Evolutionary conservation across 2,888 invertebrate species (phyloP).

Genomic region (Lithophane semibrunnea): DNA sequence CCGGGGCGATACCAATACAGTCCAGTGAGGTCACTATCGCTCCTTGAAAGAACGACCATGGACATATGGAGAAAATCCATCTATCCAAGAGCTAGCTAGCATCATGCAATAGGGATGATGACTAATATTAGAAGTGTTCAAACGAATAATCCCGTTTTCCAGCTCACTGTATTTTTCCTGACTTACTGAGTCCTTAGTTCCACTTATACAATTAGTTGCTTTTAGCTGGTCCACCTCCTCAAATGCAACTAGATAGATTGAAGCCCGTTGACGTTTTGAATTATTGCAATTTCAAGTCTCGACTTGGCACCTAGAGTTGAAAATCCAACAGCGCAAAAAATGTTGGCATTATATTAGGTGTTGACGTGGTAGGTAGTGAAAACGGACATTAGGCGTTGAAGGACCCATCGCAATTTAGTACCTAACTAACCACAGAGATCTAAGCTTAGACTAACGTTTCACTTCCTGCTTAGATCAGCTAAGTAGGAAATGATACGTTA

Average conservation of each 20-base stretch:
- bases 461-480: constrained; percentile 4
- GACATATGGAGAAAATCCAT: not conserved
- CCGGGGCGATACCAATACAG: not conserved
- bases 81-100: not conserved
- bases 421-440: not conserved
- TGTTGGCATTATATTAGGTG: not conserved
- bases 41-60: not conserved
- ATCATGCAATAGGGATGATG: not conserved
- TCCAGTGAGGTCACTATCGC: not conserved
- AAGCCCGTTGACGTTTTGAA: too few relatives aligned
- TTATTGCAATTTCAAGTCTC: too few relatives aligned
- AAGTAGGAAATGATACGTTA: constrained; percentile 26
- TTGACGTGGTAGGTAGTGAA: not conserved
- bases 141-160: not conserved
- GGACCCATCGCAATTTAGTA: not conserved
- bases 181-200: not conserved
- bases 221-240: not conserved
- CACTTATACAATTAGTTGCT: not conserved
- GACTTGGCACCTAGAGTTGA: not conserved
- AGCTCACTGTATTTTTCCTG: not conserved
- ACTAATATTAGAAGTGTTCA: too few relatives aligned
- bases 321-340: not conserved
- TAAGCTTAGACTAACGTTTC: constrained; percentile 14
- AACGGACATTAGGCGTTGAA: not conserved
- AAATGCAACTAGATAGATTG: not conserved